These are phyloP conservation scores for Echinops telfairi DNA, from an alignment of 2,113 vertebrate species.

Conservation along the genomic window DNA sequence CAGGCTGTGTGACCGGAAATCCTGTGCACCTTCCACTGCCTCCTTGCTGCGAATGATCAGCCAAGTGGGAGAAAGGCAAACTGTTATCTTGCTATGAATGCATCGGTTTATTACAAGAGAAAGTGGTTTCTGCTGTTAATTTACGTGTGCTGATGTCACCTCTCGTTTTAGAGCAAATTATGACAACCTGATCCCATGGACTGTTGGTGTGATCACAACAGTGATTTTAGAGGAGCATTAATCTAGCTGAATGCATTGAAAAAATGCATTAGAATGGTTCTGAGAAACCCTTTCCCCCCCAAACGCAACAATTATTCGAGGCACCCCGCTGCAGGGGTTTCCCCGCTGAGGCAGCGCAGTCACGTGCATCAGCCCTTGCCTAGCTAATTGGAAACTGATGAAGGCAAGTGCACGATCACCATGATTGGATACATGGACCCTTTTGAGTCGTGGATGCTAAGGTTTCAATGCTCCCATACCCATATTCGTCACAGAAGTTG, in stretches of 20 bases:
- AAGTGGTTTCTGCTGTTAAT: not conserved
- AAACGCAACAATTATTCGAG: not conserved
- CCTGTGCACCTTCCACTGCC: not conserved
- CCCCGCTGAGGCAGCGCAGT: not conserved
- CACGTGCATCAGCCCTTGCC: not conserved
- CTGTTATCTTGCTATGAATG: not conserved
- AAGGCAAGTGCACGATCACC: not conserved
- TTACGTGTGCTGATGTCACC: not conserved
- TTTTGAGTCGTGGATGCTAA: not conserved
- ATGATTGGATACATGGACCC: not conserved
- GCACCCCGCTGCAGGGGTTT: not conserved
- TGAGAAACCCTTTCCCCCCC: not conserved
- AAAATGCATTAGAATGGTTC: not conserved
- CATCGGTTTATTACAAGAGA: not conserved
- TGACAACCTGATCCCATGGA: not conserved
- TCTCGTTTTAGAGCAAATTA: constrained; percentile 31
- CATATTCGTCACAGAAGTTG: not conserved
- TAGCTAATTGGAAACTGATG: too few species aligned
- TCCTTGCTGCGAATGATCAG: not conserved
- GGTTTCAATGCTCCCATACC: not conserved
- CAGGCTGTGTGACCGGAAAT: not conserved
- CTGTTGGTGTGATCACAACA: constrained; percentile 1
- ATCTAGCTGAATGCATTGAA: not conserved
- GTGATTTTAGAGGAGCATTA: not conserved
- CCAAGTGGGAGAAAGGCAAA: not conserved